Conservation (phyloP, 2,888 invertebrate species). For the Epinotia ramella region DNA sequence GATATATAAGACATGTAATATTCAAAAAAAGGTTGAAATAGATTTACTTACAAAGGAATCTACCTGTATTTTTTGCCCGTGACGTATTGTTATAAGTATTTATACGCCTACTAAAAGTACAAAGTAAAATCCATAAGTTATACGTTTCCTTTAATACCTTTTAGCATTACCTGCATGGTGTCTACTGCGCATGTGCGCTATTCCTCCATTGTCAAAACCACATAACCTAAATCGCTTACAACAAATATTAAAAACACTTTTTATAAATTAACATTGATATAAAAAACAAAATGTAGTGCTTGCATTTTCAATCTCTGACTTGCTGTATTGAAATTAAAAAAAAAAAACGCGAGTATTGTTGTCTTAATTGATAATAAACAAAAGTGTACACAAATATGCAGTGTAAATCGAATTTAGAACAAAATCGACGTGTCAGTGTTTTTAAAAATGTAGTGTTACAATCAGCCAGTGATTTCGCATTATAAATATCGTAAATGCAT, state of each 20-base stretch:
- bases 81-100: constrained; percentile 26
- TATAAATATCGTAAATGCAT: constrained; percentile 21
- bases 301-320: constrained; percentile 17
- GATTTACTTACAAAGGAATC: constrained; percentile 21
- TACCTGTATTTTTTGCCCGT: constrained; percentile 36
- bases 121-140: constrained; percentile 60
- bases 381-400: constrained; percentile 25
- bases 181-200: constrained; percentile 74
- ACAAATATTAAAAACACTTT: constrained; percentile 35
- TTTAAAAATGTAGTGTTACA: constrained; percentile 21
- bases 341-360: neutral
- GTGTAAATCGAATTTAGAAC: constrained; percentile 19
- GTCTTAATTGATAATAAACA: constrained; percentile 36
- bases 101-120: constrained; percentile 32
- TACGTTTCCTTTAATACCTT: constrained; percentile 51
- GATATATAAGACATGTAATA: constrained; percentile 18
- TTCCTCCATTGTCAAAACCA: constrained; percentile 67
- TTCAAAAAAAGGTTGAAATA: constrained; percentile 13
- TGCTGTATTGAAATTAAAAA: constrained; percentile 25
- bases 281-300: neutral
- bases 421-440: constrained; percentile 11
- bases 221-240: constrained; percentile 70
- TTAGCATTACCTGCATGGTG: constrained; percentile 53
- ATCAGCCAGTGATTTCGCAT: constrained; percentile 11
- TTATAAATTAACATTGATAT: constrained; percentile 2